These are phyloP conservation scores for Nephrotoma guestfalica DNA, from an alignment of 2,888 invertebrate species.

Conservation along the genomic window DNA sequence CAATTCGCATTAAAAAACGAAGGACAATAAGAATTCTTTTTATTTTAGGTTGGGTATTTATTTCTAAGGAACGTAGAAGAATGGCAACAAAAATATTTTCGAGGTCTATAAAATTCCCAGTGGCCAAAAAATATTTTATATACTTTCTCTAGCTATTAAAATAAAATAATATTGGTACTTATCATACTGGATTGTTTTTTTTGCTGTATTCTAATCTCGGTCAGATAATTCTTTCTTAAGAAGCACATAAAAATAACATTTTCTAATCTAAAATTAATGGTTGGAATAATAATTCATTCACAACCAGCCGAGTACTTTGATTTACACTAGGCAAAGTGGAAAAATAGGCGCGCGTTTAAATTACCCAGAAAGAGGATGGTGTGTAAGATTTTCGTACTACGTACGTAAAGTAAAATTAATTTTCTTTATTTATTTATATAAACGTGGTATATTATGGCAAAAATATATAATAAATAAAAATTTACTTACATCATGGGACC, in stretches of 20 bases:
- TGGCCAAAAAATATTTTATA: not conserved
- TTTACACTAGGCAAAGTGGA: not conserved
- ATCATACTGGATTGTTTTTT: not conserved
- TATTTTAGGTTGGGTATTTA: not conserved
- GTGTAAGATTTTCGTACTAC: not conserved
- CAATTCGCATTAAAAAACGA: not conserved
- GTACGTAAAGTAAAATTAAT: not conserved
- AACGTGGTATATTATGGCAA: not conserved
- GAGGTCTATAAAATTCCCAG: not conserved
- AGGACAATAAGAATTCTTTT: not conserved
- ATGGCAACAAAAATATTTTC: not conserved
- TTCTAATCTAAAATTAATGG: not conserved
- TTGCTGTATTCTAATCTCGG: not conserved
- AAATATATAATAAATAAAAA: not conserved
- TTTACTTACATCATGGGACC: conserved; percentile 59
- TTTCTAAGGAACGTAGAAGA: not conserved
- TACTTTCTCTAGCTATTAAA: not conserved
- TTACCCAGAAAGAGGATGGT: not conserved
- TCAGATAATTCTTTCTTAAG: not conserved
- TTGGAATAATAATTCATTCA: not conserved
- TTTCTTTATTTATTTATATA: not conserved
- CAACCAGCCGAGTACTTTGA: not conserved
- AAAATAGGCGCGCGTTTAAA: not conserved
- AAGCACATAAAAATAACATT: not conserved
- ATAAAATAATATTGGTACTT: not conserved